phyloP scores from a whole-genome alignment of 1,140 invertebrate species.

The Drosophila kikkawai region DNA sequence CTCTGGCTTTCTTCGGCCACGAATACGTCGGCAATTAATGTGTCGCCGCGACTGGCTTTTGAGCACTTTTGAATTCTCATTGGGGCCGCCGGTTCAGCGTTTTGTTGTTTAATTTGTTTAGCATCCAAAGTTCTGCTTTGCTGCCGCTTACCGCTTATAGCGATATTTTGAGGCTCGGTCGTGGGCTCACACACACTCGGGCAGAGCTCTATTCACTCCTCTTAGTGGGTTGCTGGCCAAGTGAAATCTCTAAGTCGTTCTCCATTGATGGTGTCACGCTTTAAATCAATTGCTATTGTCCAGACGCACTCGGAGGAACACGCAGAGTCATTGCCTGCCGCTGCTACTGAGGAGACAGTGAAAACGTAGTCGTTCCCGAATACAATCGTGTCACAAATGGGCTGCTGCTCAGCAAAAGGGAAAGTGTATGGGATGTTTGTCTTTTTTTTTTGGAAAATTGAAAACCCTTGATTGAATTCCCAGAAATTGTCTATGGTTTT shows the following conservation, averaged over 20 bases:
- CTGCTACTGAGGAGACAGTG: conserved; percentile 12
- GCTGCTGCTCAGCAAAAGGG: conserved; percentile 27
- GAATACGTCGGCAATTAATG: conserved; percentile 75
- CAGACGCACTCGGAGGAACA: conserved; percentile 46
- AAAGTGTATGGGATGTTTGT: conserved; percentile 29
- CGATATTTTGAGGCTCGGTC: conserved; percentile 34
- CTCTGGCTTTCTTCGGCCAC: conserved; percentile 62
- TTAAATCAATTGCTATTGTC: conserved; percentile 64
- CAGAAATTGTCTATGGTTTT: not conserved
- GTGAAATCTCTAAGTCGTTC: conserved; percentile 68
- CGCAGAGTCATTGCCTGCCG: conserved; percentile 47
- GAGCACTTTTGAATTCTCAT: conserved; percentile 68
- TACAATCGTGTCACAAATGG: conserved; percentile 53
- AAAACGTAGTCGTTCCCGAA: conserved; percentile 27
- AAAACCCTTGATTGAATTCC: not conserved
- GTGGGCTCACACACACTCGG: conserved; percentile 24
- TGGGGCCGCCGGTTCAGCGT: conserved; percentile 53
- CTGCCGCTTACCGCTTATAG: conserved; percentile 32
- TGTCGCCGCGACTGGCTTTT: conserved; percentile 62
- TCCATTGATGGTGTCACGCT: conserved; percentile 64
- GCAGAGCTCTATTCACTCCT: conserved; percentile 26
- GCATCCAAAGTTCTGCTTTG: conserved; percentile 64
- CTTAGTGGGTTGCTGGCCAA: conserved; percentile 52
- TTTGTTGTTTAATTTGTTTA: conserved; percentile 70
- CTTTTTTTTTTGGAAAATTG: not conserved